These are phyloP conservation scores for Paralvinella palmiformis DNA, from an alignment of 1,140 invertebrate species.

Conservation along the genomic window DNA sequence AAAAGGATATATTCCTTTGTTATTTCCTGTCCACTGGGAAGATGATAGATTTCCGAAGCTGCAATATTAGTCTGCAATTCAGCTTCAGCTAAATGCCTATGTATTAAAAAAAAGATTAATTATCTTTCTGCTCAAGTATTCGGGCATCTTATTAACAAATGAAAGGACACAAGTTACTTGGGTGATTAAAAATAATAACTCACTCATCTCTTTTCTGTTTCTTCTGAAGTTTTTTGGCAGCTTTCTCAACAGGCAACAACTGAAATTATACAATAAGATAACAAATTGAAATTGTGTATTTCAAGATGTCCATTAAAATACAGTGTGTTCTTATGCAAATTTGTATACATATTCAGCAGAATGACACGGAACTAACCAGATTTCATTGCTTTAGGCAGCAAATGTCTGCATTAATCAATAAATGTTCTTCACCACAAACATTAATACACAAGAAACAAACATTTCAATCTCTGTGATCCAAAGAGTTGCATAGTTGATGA, in stretches of 20 bases:
- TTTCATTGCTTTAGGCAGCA: too few species aligned
- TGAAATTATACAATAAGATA: not conserved
- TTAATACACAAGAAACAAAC: too few species aligned
- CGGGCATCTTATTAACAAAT: not conserved
- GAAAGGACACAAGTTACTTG: slow-evolving; percentile 14
- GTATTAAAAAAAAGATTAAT: slow-evolving; percentile 27
- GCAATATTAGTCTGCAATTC: slow-evolving; percentile 51
- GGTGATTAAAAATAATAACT: slow-evolving; percentile 21
- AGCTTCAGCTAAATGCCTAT: slow-evolving; percentile 65
- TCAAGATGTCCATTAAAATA: too few species aligned
- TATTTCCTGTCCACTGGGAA: slow-evolving; percentile 53
- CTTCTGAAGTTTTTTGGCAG: slow-evolving; percentile 71
- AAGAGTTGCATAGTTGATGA: too few species aligned
- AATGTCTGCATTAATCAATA: too few species aligned
- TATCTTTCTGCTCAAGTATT: not conserved
- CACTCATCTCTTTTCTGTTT: slow-evolving; percentile 63
- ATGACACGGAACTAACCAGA: too few species aligned
- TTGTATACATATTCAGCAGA: too few species aligned
- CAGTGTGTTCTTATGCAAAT: too few species aligned
- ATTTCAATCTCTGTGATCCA: too few species aligned
- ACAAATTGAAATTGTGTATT: not conserved
- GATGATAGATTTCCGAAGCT: slow-evolving; percentile 41
- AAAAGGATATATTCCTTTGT: slow-evolving; percentile 56
- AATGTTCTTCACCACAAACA: too few species aligned
- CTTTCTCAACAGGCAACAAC: slow-evolving; percentile 76